Conservation (phyloP, 1,140 invertebrate species). For the Dreissena polymorpha region DNA sequence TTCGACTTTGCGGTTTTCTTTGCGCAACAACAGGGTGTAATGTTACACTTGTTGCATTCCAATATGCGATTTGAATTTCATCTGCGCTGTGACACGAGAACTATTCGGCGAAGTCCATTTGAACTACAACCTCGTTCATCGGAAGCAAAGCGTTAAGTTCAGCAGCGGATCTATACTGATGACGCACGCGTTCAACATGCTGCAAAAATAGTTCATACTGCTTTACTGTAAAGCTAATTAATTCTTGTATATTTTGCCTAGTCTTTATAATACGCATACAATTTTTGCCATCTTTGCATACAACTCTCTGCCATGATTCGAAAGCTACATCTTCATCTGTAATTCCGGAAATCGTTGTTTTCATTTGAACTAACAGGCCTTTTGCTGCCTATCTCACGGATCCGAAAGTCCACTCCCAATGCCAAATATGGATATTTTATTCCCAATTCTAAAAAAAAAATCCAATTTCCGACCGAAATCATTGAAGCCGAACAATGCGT, state of each 20-base stretch:
- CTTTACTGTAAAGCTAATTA: background rate
- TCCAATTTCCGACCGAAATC: no score
- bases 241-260: background rate
- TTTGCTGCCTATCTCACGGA: no score
- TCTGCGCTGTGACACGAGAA: slow-evolving; percentile 24
- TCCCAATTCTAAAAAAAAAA: no score
- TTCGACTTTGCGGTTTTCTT: background rate
- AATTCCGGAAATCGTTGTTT: background rate
- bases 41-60: slow-evolving; percentile 28
- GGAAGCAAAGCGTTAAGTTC: slow-evolving; percentile 43
- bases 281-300: slow-evolving; percentile 18
- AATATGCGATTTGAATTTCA: slow-evolving; percentile 22
- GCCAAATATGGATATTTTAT: no score
- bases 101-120: slow-evolving; percentile 57
- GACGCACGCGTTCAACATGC: slow-evolving; percentile 10
- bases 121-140: slow-evolving; percentile 21
- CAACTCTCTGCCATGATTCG: slow-evolving; percentile 2
- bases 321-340: slow-evolving; percentile 10
- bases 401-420: no score
- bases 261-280: background rate
- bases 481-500: no score
- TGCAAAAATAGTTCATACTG: slow-evolving; percentile 36
- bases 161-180: slow-evolving; percentile 28
- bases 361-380: slow-evolving; percentile 11
- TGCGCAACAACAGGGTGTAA: slow-evolving; percentile 44